phyloP scores from a whole-genome alignment of 2,888 invertebrate genomes.

The Andrena praecox region DNA sequence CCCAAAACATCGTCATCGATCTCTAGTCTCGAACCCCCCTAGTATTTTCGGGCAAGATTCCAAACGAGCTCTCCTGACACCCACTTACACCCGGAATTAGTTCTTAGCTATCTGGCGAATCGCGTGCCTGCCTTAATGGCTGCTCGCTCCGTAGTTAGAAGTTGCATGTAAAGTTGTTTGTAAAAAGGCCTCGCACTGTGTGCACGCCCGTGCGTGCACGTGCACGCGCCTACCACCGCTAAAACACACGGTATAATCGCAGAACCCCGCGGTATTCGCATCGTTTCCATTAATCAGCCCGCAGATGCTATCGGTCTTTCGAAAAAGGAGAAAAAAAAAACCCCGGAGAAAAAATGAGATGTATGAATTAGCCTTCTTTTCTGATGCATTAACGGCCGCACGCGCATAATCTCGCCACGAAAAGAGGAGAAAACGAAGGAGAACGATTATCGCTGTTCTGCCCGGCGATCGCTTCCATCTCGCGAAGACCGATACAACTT shows the following conservation, averaged over 20 bases:
- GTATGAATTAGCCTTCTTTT: slow-evolving; percentile 54
- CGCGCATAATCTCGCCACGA: slow-evolving; percentile 1
- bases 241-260: slow-evolving; percentile 59
- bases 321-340: slow-evolving; percentile 14
- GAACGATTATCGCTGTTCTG: slow-evolving; percentile 16
- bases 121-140: slow-evolving; percentile 73
- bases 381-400: slow-evolving; percentile 42
- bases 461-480: neutral
- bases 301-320: slow-evolving; percentile 62
- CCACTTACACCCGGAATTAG: slow-evolving; percentile 68
- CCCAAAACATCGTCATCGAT: slow-evolving; percentile 27
- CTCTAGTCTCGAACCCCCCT: neutral
- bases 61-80: slow-evolving; percentile 67
- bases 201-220: slow-evolving; percentile 10
- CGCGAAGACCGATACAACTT: neutral
- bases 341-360: slow-evolving; percentile 15
- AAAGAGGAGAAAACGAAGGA: slow-evolving; percentile 13
- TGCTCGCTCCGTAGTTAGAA: slow-evolving; percentile 55
- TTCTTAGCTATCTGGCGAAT: slow-evolving; percentile 66
- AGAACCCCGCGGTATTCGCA: slow-evolving; percentile 63
- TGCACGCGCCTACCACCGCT: slow-evolving; percentile 25
- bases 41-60: slow-evolving; percentile 68
- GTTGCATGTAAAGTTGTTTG: slow-evolving; percentile 70
- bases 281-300: slow-evolving; percentile 71
- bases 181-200: slow-evolving; percentile 56